Evolutionary conservation across 2,888 invertebrate species (phyloP).

Genomic region (Parnassius smintheus): DNA sequence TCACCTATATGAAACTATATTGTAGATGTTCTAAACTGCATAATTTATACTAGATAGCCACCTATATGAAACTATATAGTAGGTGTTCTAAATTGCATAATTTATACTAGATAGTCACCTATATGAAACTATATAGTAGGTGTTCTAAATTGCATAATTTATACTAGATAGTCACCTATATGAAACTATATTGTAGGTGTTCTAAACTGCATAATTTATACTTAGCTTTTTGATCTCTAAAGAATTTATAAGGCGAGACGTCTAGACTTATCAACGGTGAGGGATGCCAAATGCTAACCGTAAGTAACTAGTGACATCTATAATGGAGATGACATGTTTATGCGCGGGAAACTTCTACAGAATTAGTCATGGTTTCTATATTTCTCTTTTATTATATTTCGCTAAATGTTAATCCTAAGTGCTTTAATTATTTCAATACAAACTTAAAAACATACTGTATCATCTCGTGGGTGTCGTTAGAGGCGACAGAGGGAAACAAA

Average conservation of each 20-base stretch:
- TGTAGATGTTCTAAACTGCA: too few relatives aligned
- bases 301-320: conserved; percentile 17
- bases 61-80: too few relatives aligned
- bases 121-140: too few relatives aligned
- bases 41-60: neutral
- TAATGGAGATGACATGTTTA: conserved; percentile 14
- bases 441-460: too few relatives aligned
- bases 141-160: neutral
- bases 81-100: neutral
- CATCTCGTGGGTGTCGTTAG: too few relatives aligned
- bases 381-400: neutral
- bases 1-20: too few relatives aligned
- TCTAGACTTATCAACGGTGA: conserved; percentile 15
- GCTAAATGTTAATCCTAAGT: too few relatives aligned
- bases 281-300: conserved; percentile 16
- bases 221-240: conserved; percentile 14
- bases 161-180: neutral
- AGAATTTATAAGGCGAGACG: conserved; percentile 15
- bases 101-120: neutral
- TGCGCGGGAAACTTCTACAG: conserved; percentile 20
- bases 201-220: neutral
- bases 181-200: too few relatives aligned
- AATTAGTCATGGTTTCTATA: neutral
- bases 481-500: too few relatives aligned
- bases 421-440: too few relatives aligned